phyloP scores from a whole-genome alignment of 2,113 vertebrate species.

The Stictonetta naevosa region DNA sequence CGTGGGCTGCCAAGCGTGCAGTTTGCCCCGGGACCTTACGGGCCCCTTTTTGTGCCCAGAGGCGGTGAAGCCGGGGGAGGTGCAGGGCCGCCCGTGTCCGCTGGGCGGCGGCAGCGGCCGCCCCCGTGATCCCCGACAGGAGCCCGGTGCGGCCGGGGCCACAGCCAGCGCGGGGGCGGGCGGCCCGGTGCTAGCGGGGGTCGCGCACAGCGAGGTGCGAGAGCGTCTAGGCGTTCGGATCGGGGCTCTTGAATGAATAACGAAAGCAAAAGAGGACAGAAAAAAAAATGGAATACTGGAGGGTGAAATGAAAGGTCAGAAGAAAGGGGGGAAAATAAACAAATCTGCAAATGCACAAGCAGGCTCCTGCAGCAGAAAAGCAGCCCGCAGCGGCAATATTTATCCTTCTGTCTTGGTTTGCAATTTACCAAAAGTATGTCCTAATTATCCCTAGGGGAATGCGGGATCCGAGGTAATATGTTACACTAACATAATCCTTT shows the following conservation, averaged over 20 bases:
- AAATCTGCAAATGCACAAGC: background rate
- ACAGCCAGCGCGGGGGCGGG: background rate
- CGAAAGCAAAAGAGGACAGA: background rate
- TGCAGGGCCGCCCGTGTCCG: slow-evolving; percentile 61
- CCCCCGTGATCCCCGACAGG: slow-evolving; percentile 30
- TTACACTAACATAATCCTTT: slow-evolving; percentile 63
- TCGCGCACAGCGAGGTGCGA: background rate
- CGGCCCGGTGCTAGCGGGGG: background rate
- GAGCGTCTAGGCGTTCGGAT: too few relatives aligned
- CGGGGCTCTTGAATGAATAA: background rate
- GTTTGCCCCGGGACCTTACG: background rate
- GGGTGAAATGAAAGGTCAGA: background rate
- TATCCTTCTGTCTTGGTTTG: slow-evolving; percentile 4
- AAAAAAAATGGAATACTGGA: background rate
- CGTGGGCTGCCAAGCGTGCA: too few relatives aligned
- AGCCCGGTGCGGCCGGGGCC: background rate
- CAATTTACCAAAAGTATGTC: slow-evolving; percentile 36
- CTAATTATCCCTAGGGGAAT: slow-evolving; percentile 57
- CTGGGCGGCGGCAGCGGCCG: slow-evolving; percentile 74
- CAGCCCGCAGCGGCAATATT: background rate
- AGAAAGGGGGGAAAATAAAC: background rate
- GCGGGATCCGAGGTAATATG: slow-evolving; percentile 22
- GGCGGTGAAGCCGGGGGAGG: background rate
- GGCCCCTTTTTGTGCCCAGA: background rate
- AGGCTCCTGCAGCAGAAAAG: background rate